Evolutionary conservation across 1,140 invertebrate species (phyloP).

Genomic region (Pteromalus puparum): DNA sequence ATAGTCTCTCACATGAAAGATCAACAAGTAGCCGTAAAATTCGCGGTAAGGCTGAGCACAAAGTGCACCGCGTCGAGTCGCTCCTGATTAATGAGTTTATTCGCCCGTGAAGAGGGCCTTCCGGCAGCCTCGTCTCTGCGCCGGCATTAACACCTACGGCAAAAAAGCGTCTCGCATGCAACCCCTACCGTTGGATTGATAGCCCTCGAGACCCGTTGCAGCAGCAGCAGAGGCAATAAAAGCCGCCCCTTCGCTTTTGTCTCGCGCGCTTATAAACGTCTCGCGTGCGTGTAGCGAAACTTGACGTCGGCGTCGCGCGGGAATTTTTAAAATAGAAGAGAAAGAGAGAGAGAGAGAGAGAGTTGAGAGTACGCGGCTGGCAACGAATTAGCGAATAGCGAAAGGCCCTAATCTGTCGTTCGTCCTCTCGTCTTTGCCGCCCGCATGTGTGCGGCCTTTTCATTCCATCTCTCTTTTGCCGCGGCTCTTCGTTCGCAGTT

Average conservation of each 20-base stretch:
- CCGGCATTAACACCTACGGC: constrained; percentile 21
- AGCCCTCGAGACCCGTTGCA: neutral
- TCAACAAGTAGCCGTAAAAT: too few species aligned
- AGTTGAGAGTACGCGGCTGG: constrained; percentile 28
- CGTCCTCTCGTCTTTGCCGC: neutral
- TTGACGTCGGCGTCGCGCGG: neutral
- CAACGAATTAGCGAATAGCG: constrained; percentile 48
- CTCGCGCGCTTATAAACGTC: neutral
- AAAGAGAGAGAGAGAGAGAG: neutral
- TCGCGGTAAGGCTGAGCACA: neutral
- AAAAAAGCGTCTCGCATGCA: neutral
- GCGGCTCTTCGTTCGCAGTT: too few species aligned
- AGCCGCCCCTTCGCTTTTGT: constrained; percentile 41
- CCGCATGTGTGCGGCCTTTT: neutral
- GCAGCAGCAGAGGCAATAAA: neutral
- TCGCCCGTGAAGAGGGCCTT: constrained; percentile 12
- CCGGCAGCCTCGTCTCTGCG: neutral
- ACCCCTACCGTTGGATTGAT: neutral
- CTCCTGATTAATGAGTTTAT: constrained; percentile 23
- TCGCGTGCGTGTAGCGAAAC: neutral
- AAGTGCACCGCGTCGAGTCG: constrained; percentile 18
- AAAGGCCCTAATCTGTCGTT: constrained; percentile 40
- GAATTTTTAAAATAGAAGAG: too few species aligned
- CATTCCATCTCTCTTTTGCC: neutral
- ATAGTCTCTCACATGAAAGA: neutral